Evolutionary conservation across 2,888 invertebrate genomes (phyloP).

Genomic region (Sphinx pinastri): DNA sequence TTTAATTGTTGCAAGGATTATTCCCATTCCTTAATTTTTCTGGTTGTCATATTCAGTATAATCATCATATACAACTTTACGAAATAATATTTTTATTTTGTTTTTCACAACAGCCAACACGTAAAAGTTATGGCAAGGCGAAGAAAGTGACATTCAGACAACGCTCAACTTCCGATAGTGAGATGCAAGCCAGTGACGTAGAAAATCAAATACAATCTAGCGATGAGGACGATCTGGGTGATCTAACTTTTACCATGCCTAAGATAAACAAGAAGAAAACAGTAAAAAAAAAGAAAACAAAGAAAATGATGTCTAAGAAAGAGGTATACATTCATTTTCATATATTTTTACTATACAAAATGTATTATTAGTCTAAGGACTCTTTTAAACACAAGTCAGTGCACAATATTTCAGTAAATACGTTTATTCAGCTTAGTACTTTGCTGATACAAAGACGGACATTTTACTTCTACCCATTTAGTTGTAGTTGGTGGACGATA

Average conservation of each 20-base stretch:
- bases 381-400: no score
- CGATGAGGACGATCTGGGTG: constrained; percentile 65
- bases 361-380: no score
- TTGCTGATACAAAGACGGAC: no score
- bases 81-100: not conserved
- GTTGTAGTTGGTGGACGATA: no score
- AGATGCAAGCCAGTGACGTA: constrained; percentile 40
- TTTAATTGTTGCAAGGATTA: no score
- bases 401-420: no score
- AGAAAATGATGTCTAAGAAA: constrained; percentile 63
- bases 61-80: no score
- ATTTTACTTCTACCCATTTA: no score
- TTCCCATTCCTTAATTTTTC: no score
- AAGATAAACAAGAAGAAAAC: constrained; percentile 56
- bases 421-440: no score
- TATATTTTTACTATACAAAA: no score
- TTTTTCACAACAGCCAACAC: constrained; percentile 56
- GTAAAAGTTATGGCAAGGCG: constrained; percentile 73
- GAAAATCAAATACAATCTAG: constrained; percentile 43
- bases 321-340: constrained; percentile 64
- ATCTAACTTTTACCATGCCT: constrained; percentile 67
- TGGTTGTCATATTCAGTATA: no score
- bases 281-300: constrained; percentile 58
- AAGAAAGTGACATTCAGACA: constrained; percentile 70
- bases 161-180: constrained; percentile 52